Evolutionary conservation across 92 coral and sea anemone genomes (phyloP).

Genomic region (Scolanthus callimorphus): DNA sequence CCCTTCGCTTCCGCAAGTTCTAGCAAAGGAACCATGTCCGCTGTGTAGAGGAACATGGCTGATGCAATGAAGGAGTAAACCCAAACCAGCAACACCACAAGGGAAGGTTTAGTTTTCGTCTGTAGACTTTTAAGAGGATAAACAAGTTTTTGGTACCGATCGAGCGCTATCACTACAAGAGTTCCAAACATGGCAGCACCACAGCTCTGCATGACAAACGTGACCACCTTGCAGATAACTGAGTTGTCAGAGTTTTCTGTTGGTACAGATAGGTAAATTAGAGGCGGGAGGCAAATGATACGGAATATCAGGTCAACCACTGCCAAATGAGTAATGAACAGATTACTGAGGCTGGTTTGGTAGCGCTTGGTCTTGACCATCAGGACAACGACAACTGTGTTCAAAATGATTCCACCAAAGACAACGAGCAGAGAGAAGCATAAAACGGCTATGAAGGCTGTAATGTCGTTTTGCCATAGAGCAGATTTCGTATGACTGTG

Average conservation of each 20-base stretch:
- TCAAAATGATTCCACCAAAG: background rate
- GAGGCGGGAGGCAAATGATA: background rate
- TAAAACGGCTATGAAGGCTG: too few species aligned
- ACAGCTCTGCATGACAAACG: background rate
- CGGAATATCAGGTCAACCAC: background rate
- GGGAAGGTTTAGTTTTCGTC: background rate
- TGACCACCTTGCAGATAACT: background rate
- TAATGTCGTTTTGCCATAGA: too few species aligned
- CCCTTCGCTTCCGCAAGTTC: too few species aligned
- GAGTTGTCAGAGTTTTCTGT: background rate
- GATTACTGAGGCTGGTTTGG: background rate
- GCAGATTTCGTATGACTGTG: too few species aligned
- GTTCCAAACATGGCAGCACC: background rate
- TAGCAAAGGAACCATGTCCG: too few species aligned
- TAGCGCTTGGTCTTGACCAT: background rate
- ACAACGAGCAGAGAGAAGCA: too few species aligned
- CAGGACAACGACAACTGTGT: background rate
- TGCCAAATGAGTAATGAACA: background rate
- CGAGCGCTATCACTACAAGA: background rate
- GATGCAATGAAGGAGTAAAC: background rate
- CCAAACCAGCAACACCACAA: background rate
- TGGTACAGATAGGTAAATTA: too few species aligned
- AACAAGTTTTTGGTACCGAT: background rate
- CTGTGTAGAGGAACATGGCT: background rate
- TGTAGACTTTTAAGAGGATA: background rate